A percentile compares a stretch with the other conserved stretches of the same genome.
Evolutionary conservation across 2,797 vertebrate species (phyloP).

Genomic region (Darevskia nairensis): DNA sequence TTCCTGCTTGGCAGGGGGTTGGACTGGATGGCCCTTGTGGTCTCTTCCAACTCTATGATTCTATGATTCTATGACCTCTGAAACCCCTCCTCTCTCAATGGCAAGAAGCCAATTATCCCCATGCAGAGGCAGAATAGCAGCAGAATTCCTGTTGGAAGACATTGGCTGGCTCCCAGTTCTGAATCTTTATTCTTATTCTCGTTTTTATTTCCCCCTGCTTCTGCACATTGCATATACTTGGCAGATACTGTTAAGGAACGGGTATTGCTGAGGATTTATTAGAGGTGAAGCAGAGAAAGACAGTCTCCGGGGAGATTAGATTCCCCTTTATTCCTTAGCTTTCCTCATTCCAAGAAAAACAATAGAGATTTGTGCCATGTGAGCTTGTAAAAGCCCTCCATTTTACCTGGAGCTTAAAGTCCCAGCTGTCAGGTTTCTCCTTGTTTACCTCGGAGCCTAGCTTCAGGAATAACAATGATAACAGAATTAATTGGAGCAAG

Average conservation of each 20-base stretch:
- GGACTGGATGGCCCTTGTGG: no score
- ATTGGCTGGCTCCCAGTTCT: constrained; percentile 18
- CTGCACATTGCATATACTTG: not conserved
- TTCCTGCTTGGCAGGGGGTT: no score
- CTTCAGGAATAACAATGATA: constrained; percentile 30
- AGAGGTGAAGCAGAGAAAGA: not conserved
- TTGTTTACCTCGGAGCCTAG: constrained; percentile 67
- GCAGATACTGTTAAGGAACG: not conserved
- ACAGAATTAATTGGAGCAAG: constrained; percentile 51
- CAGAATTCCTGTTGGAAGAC: rapidly evolving
- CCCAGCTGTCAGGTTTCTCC: constrained; percentile 65
- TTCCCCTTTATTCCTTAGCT: constrained; percentile 30
- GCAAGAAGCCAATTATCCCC: rapidly evolving
- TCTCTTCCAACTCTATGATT: no score
- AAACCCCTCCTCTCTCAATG: not conserved
- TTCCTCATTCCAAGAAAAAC: constrained; percentile 35
- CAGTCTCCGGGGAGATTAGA: constrained; percentile 56
- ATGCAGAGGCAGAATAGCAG: not conserved
- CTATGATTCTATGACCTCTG: not conserved
- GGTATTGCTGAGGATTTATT: constrained; percentile 45
- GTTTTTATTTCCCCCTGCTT: not conserved
- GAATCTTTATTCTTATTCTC: not conserved
- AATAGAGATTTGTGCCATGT: constrained; percentile 42
- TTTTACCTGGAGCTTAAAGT: constrained; percentile 59
- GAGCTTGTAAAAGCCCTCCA: constrained; percentile 45